phyloP scores from a whole-genome alignment of 2,113 vertebrate genomes.

The Myotis brandtii region DNA sequence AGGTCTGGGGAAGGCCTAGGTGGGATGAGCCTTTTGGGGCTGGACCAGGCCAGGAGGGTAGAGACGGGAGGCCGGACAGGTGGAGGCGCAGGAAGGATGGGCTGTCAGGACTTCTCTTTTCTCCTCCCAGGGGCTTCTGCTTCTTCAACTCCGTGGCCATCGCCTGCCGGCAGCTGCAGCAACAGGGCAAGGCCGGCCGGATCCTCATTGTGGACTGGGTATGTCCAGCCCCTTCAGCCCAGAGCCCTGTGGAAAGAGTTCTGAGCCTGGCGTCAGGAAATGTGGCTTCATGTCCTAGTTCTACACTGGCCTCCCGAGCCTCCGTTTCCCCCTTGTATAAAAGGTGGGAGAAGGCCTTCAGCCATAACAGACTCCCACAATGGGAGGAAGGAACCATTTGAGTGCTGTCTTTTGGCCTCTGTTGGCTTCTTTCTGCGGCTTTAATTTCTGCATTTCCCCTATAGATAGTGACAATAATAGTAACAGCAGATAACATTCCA shows the following conservation, averaged over 20 bases:
- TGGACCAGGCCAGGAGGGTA: background rate
- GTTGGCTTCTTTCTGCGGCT: background rate
- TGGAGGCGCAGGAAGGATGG: background rate
- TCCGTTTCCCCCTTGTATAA: background rate
- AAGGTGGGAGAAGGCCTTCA: background rate
- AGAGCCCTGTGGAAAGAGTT: background rate
- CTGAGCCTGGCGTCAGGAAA: background rate
- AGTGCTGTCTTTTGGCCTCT: background rate
- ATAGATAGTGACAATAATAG: background rate
- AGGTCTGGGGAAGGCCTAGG: slow-evolving; percentile 61
- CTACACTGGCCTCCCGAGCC: background rate
- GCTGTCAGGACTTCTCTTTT: background rate
- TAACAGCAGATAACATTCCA: background rate
- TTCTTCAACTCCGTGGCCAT: slow-evolving; percentile 97
- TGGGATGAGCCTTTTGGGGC: background rate
- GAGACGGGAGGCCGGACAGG: too few relatives aligned
- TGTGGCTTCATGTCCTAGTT: background rate
- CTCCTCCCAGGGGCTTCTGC: slow-evolving; percentile 91
- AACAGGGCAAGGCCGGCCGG: slow-evolving; percentile 91
- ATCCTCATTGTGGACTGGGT: slow-evolving; percentile 99
- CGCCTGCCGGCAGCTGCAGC: slow-evolving; percentile 91
- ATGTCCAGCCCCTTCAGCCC: slow-evolving; percentile 63
- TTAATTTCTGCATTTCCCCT: background rate
- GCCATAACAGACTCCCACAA: rapidly evolving
- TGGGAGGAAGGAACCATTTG: background rate